Evolutionary conservation across 2,888 invertebrate species (phyloP), one percentile per base, ranked within the genome.

Genomic region (Ophonus ardosiacus): DNA sequence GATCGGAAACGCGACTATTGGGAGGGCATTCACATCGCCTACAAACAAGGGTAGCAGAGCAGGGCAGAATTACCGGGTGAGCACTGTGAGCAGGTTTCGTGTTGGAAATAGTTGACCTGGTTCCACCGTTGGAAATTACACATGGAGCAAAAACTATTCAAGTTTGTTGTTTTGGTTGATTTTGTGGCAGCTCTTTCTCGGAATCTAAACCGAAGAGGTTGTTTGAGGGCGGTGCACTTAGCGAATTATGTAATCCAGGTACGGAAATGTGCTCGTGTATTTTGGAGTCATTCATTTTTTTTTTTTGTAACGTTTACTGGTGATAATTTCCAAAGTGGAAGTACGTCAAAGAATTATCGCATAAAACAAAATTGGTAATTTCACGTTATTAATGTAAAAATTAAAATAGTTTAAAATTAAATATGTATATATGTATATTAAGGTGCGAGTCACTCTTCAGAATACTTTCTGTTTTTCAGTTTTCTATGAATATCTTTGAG

Each of bases 11-110:
- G 17, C 18, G 17, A 76, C 51, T 43, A 10, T 68, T 68, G 7
- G n/a, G 38, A 68, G 68, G 68, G 68, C 68, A 68, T 68, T 68
- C 68, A 68, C 68, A 63, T 38, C 15, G 68, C 68, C 31, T 68
- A 68, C 38, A 63, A 59, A 21, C 10, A 24, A 21, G 8, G 63
- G 63, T 68, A 68, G 24, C 31, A 15, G 68, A 4, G 15, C 21
- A 63, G 21, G 63, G 63, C 13, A 24, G 63, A 24, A 63, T 18
- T 15, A 18, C 17, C 15, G 17, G 59, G 59, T 15, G 18, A 59
- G 18, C 18, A 31, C 24, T 63, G 21, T 63, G 31, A 31, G 31
- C 43, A 51, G 43, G 31, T 68, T 68, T 68, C 68, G 68, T 68
- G 68, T 38, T 10, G n/a, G 68, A 38, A 68, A 68, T 68, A 68